Percentiles rank a stretch among this genome's conserved stretches.
phyloP scores from a whole-genome alignment of 2,113 vertebrate genomes.

The Hyla sarda region DNA sequence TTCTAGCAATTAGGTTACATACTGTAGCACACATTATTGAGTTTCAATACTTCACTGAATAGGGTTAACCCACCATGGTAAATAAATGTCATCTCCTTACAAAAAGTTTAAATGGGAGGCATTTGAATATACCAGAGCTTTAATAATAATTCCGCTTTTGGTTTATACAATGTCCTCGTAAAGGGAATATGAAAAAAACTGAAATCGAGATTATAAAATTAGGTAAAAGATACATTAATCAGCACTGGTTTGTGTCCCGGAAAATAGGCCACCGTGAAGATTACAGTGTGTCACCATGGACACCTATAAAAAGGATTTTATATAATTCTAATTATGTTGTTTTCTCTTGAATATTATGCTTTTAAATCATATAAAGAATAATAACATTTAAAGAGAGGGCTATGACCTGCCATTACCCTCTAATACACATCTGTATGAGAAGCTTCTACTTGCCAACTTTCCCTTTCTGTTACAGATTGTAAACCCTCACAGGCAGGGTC shows the following conservation, averaged over 20 bases:
- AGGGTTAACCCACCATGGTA: slow-evolving; percentile 78
- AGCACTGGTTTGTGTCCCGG: background rate
- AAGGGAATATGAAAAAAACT: background rate
- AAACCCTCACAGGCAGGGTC: too few species aligned
- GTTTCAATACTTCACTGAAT: slow-evolving; percentile 79
- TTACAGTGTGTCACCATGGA: background rate
- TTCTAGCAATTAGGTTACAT: slow-evolving; percentile 84
- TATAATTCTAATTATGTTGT: background rate
- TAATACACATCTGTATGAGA: too few species aligned
- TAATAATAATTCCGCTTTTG: slow-evolving; percentile 22
- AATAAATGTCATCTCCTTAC: slow-evolving; percentile 73
- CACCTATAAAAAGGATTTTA: background rate
- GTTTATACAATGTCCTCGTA: background rate
- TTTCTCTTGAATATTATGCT: background rate
- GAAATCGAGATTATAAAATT: background rate
- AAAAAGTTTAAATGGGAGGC: slow-evolving; percentile 8
- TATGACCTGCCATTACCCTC: too few species aligned
- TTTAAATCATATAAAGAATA: background rate
- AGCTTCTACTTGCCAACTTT: too few species aligned
- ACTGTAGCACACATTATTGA: slow-evolving; percentile 78
- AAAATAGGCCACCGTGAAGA: background rate
- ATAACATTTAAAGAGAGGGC: too few species aligned
- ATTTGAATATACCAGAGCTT: slow-evolving; percentile 11
- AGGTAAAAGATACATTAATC: background rate
- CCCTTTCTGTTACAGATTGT: too few species aligned